Evolutionary conservation across 2,888 invertebrate species (phyloP).

Genomic region (Atherix ibis): DNA sequence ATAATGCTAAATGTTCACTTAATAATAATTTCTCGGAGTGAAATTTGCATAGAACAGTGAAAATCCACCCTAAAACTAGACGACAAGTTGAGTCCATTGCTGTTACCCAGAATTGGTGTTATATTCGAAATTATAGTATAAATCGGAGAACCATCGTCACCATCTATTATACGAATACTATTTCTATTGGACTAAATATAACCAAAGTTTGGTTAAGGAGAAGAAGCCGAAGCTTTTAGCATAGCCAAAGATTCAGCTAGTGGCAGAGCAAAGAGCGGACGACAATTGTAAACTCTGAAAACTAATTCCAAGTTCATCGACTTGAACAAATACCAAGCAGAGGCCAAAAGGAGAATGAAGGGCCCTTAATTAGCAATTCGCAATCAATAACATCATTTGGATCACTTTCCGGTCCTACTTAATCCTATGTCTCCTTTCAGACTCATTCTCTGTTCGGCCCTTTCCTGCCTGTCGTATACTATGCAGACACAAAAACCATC

Average conservation of each 20-base stretch:
- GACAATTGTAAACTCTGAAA: conserved; percentile 10
- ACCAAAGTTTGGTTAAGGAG: no score
- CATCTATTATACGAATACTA: no score
- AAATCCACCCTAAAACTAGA: neutral
- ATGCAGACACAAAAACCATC: no score
- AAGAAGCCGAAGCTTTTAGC: no score
- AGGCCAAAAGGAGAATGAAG: conserved; percentile 7
- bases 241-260: no score
- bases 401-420: conserved; percentile 9
- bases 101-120: no score
- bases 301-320: conserved; percentile 13
- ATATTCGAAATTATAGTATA: no score
- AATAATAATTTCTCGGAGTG: conserved; percentile 3
- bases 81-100: neutral
- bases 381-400: conserved; percentile 14
- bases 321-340: conserved; percentile 9
- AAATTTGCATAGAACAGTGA: neutral
- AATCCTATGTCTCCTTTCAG: neutral
- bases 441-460: no score
- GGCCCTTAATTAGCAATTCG: conserved; percentile 13
- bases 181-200: no score
- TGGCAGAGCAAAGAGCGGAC: conserved; percentile 7
- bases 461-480: no score
- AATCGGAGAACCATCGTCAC: neutral
- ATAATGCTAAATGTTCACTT: conserved; percentile 4